Percentiles rank a stretch among this genome's conserved stretches.
Evolutionary conservation across 2,888 invertebrate species (phyloP).

Genomic region (Eucera pruinosa): DNA sequence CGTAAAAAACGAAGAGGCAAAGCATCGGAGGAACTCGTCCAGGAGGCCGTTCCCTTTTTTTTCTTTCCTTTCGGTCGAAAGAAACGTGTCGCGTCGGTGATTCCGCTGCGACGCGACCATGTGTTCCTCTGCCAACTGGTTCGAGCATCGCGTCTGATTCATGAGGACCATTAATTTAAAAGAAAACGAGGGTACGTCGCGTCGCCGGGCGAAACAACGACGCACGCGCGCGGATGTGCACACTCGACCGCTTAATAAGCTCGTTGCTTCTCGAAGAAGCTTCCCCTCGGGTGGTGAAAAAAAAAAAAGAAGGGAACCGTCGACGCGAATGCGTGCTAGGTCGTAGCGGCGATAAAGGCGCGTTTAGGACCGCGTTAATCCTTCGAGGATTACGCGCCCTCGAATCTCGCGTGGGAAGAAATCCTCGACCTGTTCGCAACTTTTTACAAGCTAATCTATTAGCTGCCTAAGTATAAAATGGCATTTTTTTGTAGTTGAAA

Average conservation of each 20-base stretch:
- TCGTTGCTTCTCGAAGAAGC: slow-evolving; percentile 48
- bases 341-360: slow-evolving; percentile 19
- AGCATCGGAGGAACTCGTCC: background rate
- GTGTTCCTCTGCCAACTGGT: slow-evolving; percentile 38
- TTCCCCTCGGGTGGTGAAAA: slow-evolving; percentile 67
- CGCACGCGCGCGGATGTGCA: slow-evolving; percentile 65
- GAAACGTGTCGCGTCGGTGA: slow-evolving; percentile 44
- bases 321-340: background rate
- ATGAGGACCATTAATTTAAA: slow-evolving; percentile 69
- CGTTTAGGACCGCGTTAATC: too few relatives aligned
- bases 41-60: slow-evolving; percentile 16
- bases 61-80: background rate
- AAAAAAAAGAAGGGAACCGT: slow-evolving; percentile 61
- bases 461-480: too few relatives aligned
- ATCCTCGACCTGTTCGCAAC: too few relatives aligned
- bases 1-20: too few relatives aligned
- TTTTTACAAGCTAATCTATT: too few relatives aligned
- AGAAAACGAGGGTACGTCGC: slow-evolving; percentile 48
- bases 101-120: slow-evolving; percentile 40
- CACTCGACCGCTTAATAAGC: slow-evolving; percentile 68
- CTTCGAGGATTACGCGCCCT: too few relatives aligned
- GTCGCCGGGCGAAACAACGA: slow-evolving; percentile 47
- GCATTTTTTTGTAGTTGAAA: too few relatives aligned
- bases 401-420: too few relatives aligned
- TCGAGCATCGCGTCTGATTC: slow-evolving; percentile 61